Conservation (phyloP, 2,797 vertebrate species). For the Holocentrus rufus region DNA sequence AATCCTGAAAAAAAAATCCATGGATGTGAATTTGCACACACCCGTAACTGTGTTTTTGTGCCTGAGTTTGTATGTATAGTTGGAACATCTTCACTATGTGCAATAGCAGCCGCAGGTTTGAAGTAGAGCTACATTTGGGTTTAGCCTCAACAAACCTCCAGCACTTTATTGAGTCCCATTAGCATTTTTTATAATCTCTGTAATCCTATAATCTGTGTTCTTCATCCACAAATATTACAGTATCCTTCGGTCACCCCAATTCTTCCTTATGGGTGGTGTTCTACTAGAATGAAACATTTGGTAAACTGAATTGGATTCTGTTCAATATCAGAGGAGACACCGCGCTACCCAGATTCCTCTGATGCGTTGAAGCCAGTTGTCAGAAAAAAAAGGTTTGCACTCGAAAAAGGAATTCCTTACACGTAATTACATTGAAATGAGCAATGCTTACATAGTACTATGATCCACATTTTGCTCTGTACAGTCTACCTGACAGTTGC, state of each 20-base stretch:
- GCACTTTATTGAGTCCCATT: constrained; percentile 40
- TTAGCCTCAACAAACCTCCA: constrained; percentile 6
- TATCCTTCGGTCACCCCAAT: background rate
- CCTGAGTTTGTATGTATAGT: constrained; percentile 21
- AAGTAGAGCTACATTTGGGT: no score
- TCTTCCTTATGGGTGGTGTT: background rate
- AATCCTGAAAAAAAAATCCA: constrained; percentile 30
- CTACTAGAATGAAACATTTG: background rate
- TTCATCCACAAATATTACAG: background rate
- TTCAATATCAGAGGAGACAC: no score
- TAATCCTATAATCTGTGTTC: constrained; percentile 34
- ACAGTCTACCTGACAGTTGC: no score
- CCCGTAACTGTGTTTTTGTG: constrained; percentile 24
- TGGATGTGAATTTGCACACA: constrained; percentile 11
- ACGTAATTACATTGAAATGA: no score
- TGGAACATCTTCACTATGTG: no score
- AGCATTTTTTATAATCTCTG: constrained; percentile 37
- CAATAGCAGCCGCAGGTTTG: no score
- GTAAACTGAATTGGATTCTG: background rate
- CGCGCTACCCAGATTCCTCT: no score
- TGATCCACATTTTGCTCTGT: no score
- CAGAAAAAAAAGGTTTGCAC: no score
- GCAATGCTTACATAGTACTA: no score
- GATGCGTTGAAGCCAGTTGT: no score
- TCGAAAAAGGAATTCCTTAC: no score